Percentiles rank a stretch among this genome's conserved stretches.
phyloP scores from a whole-genome alignment of 1,140 invertebrate species.

The Trichoplusia ni region DNA sequence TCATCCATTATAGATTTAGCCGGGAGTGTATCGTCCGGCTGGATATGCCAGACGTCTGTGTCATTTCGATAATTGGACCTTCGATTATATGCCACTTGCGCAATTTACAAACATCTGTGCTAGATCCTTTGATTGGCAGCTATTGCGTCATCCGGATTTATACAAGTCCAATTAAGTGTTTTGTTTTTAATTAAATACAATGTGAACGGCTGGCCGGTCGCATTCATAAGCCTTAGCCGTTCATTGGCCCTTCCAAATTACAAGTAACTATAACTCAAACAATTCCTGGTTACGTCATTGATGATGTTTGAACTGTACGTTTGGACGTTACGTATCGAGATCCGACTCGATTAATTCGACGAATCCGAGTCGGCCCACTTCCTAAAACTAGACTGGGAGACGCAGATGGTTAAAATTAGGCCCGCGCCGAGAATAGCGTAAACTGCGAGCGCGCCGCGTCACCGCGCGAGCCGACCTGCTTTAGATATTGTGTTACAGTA shows the following conservation, averaged over 20 bases:
- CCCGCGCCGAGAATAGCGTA: conserved; percentile 75
- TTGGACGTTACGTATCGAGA: conserved; percentile 25
- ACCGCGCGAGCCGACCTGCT: conserved; percentile 55
- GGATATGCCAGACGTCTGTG: conserved; percentile 59
- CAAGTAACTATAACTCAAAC: background rate
- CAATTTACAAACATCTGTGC: conserved; percentile 65
- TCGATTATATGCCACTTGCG: conserved; percentile 68
- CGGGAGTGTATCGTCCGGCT: conserved; percentile 59
- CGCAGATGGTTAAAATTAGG: conserved; percentile 81
- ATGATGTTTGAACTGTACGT: conserved; percentile 1
- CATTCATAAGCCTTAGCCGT: conserved; percentile 12
- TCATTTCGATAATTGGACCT: conserved; percentile 79
- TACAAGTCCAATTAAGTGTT: conserved; percentile 63
- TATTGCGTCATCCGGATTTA: conserved; percentile 59
- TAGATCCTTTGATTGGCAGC: conserved; percentile 63
- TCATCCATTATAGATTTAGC: conserved; percentile 80
- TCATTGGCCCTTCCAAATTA: conserved; percentile 10
- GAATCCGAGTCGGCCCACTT: conserved; percentile 75
- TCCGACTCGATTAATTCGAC: conserved; percentile 63
- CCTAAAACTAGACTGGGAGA: conserved; percentile 79
- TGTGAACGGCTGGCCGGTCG: conserved; percentile 9
- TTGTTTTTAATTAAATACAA: conserved; percentile 43
- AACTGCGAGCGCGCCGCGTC: conserved; percentile 68
- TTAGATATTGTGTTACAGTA: conserved; percentile 75
- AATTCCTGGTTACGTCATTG: conserved; percentile 11